These are phyloP conservation scores for Andricus grossulariae DNA, from an alignment of 1,140 invertebrate species.

Conservation along the genomic window DNA sequence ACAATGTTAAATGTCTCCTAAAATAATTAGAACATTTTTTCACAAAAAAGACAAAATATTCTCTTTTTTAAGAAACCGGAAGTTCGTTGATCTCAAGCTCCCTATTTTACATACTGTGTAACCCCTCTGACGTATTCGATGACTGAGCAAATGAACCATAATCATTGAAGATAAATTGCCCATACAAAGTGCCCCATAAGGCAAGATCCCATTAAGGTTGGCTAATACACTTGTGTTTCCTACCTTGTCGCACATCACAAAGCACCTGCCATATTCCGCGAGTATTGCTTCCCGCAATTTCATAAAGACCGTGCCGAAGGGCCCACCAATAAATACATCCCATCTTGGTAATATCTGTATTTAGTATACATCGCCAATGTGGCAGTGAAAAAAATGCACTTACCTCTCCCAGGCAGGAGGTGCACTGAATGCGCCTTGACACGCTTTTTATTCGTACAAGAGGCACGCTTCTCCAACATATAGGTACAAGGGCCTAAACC, in stretches of 20 bases:
- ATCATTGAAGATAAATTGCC: constrained; percentile 25
- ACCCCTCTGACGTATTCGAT: constrained; percentile 23
- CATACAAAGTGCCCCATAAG: constrained; percentile 21
- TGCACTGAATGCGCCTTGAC: constrained; percentile 2
- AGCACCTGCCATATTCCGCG: constrained; percentile 13
- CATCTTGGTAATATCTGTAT: constrained; percentile 26
- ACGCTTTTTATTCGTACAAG: constrained; percentile 3
- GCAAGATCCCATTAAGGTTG: neutral
- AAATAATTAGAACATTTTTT: too few species aligned
- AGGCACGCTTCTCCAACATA: neutral
- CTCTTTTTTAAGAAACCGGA: too few species aligned
- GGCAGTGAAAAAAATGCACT: constrained; percentile 21
- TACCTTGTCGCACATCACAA: constrained; percentile 18
- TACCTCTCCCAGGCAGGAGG: neutral
- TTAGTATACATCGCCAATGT: constrained; percentile 17
- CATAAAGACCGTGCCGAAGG: constrained; percentile 2
- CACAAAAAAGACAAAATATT: too few species aligned
- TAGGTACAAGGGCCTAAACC: too few species aligned
- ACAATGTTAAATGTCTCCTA: accelerated
- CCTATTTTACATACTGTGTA: constrained; percentile 32
- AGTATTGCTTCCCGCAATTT: constrained; percentile 14
- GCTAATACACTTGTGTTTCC: neutral
- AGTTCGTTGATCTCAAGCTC: constrained; percentile 4
- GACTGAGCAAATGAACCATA: constrained; percentile 30
- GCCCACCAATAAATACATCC: constrained; percentile 26